Base-by-base conservation (phyloP, 1,140 invertebrate genomes). In the Cotesia vestalis region DNA sequence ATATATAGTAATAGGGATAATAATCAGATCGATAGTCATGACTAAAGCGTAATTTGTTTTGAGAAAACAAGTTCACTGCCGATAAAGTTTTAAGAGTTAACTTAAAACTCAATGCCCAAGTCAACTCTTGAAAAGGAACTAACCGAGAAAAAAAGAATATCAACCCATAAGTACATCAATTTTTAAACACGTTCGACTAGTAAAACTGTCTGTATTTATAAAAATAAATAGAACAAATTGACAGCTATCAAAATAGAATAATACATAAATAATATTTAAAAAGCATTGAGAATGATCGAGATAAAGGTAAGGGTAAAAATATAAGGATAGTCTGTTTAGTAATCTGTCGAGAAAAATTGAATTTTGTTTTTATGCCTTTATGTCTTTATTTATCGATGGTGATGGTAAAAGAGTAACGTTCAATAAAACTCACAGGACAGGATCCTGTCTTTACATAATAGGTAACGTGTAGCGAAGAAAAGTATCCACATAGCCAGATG, bases 11-110 rank as follows among this genome's bases (percentile, higher is more conserved):
- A 2, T 27, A 27, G 2, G 27, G 1, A 27, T 27, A 27, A 27
- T 27, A 27, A 27, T 1, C 27, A 27, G 3, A 27, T 27, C 27
- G 27, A 27, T 27, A 27, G 27, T 27, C 27, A 27, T 27, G 27
- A 27, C 1, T 27, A 27, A 27, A 27, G 51, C 57, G 71, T 75
- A 81, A 79, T 83, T 81, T 76, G 77, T 70, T 77, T 78, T 81
- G 76, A 69, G 73, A 61, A 75, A 83, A 79, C 75, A 77, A 76
- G 72, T 77, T 80, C 75, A 73, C 66, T 63, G 61, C 66, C 27
- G 27, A 27, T 27, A 61, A 73, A 80, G 80, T 73, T 82, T 79
- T 73, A 36, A 70, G 75, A 81, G 79, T 81, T 82, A 79, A 75
- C 78, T 73, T 72, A 76, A 78, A 77, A 73, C 78, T 75, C 52